Evolutionary conservation across 2,888 invertebrate genomes (phyloP), one percentile per base, ranked within the genome.

Genomic region (Dichetophora obliterata): DNA sequence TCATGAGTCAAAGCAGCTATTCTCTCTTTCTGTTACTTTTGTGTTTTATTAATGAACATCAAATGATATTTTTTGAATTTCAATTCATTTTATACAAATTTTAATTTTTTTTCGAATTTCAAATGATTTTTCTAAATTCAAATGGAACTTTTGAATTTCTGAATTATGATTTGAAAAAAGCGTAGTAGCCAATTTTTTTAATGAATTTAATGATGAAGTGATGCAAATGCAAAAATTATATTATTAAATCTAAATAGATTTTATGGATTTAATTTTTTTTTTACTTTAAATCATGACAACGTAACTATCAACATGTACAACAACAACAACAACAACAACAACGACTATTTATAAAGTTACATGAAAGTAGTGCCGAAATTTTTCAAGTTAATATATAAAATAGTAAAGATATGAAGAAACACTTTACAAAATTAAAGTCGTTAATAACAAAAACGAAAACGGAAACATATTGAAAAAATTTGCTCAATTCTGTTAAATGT

Each of bases 281-380:
- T 61, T 61, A 27, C 11, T 63, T 63, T 63, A 5, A 16, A 43
- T 43, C 43, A 22, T 54, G 54, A 54, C 37, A 70, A 70, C 34
- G 34, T 54, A 70, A 54, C 27, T 70, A 72, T 57, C 3, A 59
- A 57, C 59, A 75, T 63, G 79, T 84, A 85, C 85, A 85, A 85
- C 85, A 85, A 85, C 85, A 85, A 85, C 84, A 85, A 85, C 85
- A 85, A 85, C 85, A 85, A 85, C 85, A 82, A 85, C 74, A 66
- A 65, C 74, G 37, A 54, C 74, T 74, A 74, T 74, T 74, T 66
- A 65, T 66, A 66, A 65, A 74, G 59, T 66, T 52, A 66, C 65
- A 66, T 22, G 48, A 68, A 68, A 68, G 24, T 50, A 66, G 74
- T 74, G 74, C 66, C 37, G 66, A 61, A 74, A 74, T 74, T 37